These are phyloP conservation scores for Prolemur simus DNA, from an alignment of 2,113 vertebrate species.

Conservation along the genomic window DNA sequence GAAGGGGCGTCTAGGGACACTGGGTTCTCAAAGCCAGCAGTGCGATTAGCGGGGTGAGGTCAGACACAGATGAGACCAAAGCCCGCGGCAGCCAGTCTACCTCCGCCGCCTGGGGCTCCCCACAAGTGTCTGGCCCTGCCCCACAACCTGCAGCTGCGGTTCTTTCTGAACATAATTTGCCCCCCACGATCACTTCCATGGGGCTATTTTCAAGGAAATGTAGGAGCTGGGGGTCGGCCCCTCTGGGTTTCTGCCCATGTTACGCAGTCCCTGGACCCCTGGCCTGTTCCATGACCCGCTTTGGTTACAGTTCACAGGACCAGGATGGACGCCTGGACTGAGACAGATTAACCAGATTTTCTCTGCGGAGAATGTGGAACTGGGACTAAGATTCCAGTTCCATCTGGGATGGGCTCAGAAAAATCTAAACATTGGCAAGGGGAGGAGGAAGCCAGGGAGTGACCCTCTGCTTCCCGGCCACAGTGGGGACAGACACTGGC, in stretches of 20 bases:
- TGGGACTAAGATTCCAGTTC: not conserved
- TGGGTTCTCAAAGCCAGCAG: not conserved
- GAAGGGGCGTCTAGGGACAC: not conserved
- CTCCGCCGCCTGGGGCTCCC: not conserved
- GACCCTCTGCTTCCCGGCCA: not conserved
- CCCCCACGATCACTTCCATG: rapidly evolving
- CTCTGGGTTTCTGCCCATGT: not conserved
- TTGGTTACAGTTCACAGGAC: not conserved
- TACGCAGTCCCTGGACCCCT: rapidly evolving
- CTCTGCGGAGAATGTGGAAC: not conserved
- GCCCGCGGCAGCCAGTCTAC: not conserved
- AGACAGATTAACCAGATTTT: not conserved
- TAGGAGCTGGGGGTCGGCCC: rapidly evolving
- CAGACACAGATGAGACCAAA: rapidly evolving
- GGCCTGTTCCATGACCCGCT: not conserved
- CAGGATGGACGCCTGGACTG: not conserved
- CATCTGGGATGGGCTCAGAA: not conserved
- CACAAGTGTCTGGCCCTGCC: not conserved
- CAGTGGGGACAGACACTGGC: too few relatives aligned
- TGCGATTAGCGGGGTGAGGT: not conserved
- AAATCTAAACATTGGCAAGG: not conserved
- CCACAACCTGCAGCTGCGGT: rapidly evolving
- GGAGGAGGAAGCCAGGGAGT: rapidly evolving
- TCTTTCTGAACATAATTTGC: rapidly evolving
- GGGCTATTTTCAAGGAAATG: not conserved